Conservation (phyloP, 2,888 invertebrate genomes). For the Drosophila tripunctata region DNA sequence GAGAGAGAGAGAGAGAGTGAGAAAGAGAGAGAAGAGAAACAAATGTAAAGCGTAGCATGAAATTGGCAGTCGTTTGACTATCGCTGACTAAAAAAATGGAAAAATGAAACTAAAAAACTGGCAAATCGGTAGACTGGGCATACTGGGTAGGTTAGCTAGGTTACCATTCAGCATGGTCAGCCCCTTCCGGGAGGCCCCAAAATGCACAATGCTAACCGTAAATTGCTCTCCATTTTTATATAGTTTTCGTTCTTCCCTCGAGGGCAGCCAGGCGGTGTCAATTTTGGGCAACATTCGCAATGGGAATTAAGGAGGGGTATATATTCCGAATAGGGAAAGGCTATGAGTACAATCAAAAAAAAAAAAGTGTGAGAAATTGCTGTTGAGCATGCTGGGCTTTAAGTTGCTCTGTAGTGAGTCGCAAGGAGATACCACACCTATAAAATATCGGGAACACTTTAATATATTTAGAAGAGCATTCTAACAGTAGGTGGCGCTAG, state of each 20-base stretch:
- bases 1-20: constrained; percentile 3
- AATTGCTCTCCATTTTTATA: constrained; percentile 72
- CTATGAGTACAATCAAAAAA: constrained; percentile 9
- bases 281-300: constrained; percentile 48
- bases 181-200: constrained; percentile 34
- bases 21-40: constrained; percentile 15
- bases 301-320: neutral
- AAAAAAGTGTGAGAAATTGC: neutral
- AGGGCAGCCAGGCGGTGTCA: constrained; percentile 62
- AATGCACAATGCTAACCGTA: constrained; percentile 48
- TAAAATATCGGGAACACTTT: too few species aligned
- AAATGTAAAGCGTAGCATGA: constrained; percentile 56
- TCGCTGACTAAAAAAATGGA: neutral
- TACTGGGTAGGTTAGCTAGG: neutral
- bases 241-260: constrained; percentile 44
- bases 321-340: neutral
- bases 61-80: constrained; percentile 62
- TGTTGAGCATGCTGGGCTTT: neutral
- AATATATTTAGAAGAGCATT: too few species aligned
- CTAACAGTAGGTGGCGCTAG: too few species aligned
- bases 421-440: too few species aligned
- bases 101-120: neutral
- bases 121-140: neutral
- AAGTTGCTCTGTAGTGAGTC: neutral
- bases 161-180: constrained; percentile 11